Evolutionary conservation across 1,140 invertebrate species (phyloP).

Genomic region (Trichogramma pretiosum): DNA sequence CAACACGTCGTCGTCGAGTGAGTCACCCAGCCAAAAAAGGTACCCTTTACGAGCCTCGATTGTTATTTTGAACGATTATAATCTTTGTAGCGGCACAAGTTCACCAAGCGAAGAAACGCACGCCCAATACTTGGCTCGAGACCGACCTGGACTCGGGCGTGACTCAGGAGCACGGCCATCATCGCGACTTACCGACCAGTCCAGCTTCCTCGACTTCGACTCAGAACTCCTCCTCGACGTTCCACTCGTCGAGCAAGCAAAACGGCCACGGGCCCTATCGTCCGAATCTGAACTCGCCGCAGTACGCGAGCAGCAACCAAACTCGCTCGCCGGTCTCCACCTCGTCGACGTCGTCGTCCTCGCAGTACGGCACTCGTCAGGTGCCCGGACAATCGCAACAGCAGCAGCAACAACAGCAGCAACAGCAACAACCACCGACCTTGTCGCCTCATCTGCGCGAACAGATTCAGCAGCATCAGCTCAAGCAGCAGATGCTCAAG

Average conservation of each 20-base stretch:
- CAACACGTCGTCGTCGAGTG: conserved; percentile 29
- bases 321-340: conserved; percentile 10
- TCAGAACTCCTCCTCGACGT: too few relatives aligned
- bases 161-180: conserved; percentile 51
- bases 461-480: conserved; percentile 37
- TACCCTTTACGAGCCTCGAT: background rate
- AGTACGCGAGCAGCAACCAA: conserved; percentile 7
- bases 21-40: conserved; percentile 1
- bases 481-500: conserved; percentile 37
- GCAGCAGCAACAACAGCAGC: conserved; percentile 10
- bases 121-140: conserved; percentile 66
- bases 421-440: conserved; percentile 26
- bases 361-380: conserved; percentile 7
- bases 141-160: conserved; percentile 78
- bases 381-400: too few relatives aligned
- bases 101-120: conserved; percentile 41
- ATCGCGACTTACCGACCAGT: conserved; percentile 32
- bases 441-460: conserved; percentile 34
- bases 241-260: too few relatives aligned
- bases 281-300: conserved; percentile 1
- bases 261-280: conserved; percentile 21
- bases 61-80: background rate
- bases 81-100: conserved; percentile 18
- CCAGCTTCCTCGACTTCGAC: conserved; percentile 23
- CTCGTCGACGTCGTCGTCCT: conserved; percentile 11